Conservation (phyloP, 2,888 invertebrate genomes). For the Anagyrus pseudococci region DNA sequence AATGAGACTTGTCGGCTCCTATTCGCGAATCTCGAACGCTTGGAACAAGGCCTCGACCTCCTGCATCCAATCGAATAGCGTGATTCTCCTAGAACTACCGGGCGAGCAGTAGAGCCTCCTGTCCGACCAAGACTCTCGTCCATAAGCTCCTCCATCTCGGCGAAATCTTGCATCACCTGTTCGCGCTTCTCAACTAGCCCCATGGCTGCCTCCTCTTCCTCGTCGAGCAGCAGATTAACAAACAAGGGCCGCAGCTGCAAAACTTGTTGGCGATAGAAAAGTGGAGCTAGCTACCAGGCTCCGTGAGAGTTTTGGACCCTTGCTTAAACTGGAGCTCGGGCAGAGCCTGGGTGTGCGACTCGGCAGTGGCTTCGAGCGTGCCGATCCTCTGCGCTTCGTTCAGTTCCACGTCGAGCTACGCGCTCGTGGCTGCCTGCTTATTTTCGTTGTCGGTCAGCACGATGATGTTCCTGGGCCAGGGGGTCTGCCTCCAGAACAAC, state of each 20-base stretch:
- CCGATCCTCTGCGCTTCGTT: constrained; percentile 84
- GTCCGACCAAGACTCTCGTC: constrained; percentile 86
- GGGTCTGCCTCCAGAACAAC: constrained; percentile 82
- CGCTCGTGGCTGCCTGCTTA: constrained; percentile 51
- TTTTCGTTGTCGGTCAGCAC: constrained; percentile 84
- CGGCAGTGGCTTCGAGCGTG: constrained; percentile 72
- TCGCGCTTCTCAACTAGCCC: constrained; percentile 38
- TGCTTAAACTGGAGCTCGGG: constrained; percentile 78
- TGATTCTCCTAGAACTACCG: constrained; percentile 91
- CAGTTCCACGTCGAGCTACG: constrained; percentile 79
- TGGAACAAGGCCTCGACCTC: no score
- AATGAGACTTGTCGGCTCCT: no score
- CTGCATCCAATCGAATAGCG: constrained; percentile 87
- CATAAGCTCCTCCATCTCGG: constrained; percentile 68
- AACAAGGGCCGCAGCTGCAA: constrained; percentile 54
- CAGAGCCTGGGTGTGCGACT: constrained; percentile 50
- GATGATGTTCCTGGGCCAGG: constrained; percentile 82
- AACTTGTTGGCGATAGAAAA: constrained; percentile 66
- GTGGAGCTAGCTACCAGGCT: constrained; percentile 72
- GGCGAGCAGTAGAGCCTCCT: constrained; percentile 79
- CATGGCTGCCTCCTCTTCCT: constrained; percentile 60
- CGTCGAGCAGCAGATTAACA: constrained; percentile 70
- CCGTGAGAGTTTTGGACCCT: constrained; percentile 79
- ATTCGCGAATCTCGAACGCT: no score
- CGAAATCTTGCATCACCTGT: constrained; percentile 25